Base-by-base conservation (phyloP, 2,113 vertebrate genomes). In the Phrynosoma blainvillii region DNA sequence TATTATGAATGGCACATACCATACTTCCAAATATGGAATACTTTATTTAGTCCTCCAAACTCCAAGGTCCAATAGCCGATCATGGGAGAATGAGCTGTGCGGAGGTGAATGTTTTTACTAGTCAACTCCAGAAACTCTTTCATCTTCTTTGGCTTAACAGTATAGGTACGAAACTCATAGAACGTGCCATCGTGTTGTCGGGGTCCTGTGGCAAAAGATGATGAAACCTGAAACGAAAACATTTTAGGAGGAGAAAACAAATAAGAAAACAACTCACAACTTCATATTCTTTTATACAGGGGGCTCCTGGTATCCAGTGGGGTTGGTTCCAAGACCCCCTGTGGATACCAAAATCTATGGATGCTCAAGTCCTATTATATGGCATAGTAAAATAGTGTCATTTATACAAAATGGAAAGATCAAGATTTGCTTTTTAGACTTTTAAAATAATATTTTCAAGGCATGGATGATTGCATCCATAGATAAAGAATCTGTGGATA, bases 1-100 rank as follows among this genome's bases (percentile, higher is more conserved):
- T 6, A 75, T 47, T 66, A 20, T 18, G 56, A 62, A 40, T 8
- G 16, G 76, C 18, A 52, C 95, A 91, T 96, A 97, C 96, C 96
- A 78, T 97, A 98, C 84, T 98, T 98, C 98, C 98, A 98, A 87
- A 98, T 97, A 89, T 98, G 98, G 92, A 98, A 97, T 30, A 97
- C 97, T 92, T 97, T 96, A 95, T 98, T 98, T 56, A 98, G 88
- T 84, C 96, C 97, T 7, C 98, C 98, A 21, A 97, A 97, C 93
- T 98, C 98, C 12, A 97, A 93, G 11, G 85, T 97, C 98, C 98
- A 98, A 85, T 95, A 98, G 59, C 98, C 98, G 85, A 97, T 20
- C 93, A 98, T 93, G 93, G 98, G 92, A 0, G 98, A 98, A 89
- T 98, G 96, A 32, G 97, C 96, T 6, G 97, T 98, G 56, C 98